Evolutionary conservation across 1,140 invertebrate species (phyloP).

Genomic region (Bactericera cockerelli): DNA sequence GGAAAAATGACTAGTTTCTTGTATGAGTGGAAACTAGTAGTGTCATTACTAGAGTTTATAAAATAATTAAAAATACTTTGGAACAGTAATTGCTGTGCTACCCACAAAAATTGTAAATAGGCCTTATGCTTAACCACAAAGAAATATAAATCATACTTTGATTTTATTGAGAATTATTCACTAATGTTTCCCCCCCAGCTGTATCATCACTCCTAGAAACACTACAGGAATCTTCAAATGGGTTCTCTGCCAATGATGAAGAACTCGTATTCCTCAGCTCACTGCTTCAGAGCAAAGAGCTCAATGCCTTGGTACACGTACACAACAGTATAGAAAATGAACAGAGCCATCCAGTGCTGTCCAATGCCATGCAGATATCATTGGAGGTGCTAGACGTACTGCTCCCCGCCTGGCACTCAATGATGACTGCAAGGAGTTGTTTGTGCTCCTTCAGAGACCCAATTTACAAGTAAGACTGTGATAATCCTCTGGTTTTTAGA

Average conservation of each 20-base stretch:
- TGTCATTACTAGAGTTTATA: background rate
- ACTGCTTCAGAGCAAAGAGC: slow-evolving; percentile 68
- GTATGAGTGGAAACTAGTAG: no score
- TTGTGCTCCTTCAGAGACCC: slow-evolving; percentile 63
- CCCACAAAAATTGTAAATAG: background rate
- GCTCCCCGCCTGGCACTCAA: slow-evolving; percentile 41
- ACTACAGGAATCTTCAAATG: slow-evolving; percentile 49
- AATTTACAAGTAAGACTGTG: slow-evolving; percentile 62
- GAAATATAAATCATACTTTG: background rate
- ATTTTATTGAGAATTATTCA: slow-evolving; percentile 11
- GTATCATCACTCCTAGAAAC: slow-evolving; percentile 57
- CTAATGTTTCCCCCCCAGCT: slow-evolving; percentile 35
- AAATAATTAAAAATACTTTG: background rate
- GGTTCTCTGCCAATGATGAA: slow-evolving; percentile 56
- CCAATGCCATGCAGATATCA: slow-evolving; percentile 62
- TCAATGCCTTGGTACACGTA: slow-evolving; percentile 75
- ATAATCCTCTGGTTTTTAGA: no score
- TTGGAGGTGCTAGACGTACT: slow-evolving; percentile 57
- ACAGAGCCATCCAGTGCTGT: slow-evolving; percentile 59
- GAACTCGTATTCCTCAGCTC: slow-evolving; percentile 73
- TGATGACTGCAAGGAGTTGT: slow-evolving; percentile 58
- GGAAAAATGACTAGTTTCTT: no score
- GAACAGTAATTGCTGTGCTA: background rate
- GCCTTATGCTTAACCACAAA: background rate
- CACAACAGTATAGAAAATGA: slow-evolving; percentile 76